phyloP scores from a whole-genome alignment of 1,140 invertebrate genomes.

The Solen grandis region DNA sequence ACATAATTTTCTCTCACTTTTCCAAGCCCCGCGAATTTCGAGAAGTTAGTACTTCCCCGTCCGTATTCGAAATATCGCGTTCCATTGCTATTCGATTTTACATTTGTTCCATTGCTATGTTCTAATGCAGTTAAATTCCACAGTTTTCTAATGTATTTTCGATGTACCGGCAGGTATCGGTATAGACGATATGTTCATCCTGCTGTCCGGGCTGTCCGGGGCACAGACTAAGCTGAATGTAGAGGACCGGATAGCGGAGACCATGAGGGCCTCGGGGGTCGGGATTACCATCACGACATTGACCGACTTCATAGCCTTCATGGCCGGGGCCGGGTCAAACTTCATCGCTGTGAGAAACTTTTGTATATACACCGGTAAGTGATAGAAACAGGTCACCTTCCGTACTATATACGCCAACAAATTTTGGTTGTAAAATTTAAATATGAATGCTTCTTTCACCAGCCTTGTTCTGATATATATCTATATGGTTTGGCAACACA shows the following conservation, averaged over 20 bases:
- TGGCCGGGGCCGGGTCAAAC: constrained; percentile 95
- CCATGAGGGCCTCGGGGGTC: constrained; percentile 94
- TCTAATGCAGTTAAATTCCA: background rate
- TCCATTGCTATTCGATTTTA: background rate
- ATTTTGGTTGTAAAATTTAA: background rate
- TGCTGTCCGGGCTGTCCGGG: constrained; percentile 86
- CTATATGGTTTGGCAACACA: no score
- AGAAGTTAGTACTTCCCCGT: background rate
- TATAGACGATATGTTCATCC: constrained; percentile 97
- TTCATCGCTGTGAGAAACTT: constrained; percentile 97
- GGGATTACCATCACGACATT: constrained; percentile 98
- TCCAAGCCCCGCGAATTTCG: no score
- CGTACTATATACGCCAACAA: background rate
- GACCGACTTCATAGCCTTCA: constrained; percentile 96
- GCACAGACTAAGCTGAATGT: constrained; percentile 83
- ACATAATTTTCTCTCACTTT: no score
- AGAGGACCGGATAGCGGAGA: constrained; percentile 91
- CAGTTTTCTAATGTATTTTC: background rate
- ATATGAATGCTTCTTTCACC: background rate
- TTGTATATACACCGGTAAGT: constrained; percentile 96
- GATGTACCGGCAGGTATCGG: constrained; percentile 97
- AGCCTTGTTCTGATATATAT: background rate
- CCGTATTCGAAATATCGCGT: background rate
- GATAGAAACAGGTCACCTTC: constrained; percentile 19
- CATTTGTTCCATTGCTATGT: background rate